Conservation (phyloP, 2,113 vertebrate species). For the Oriolus oriolus region DNA sequence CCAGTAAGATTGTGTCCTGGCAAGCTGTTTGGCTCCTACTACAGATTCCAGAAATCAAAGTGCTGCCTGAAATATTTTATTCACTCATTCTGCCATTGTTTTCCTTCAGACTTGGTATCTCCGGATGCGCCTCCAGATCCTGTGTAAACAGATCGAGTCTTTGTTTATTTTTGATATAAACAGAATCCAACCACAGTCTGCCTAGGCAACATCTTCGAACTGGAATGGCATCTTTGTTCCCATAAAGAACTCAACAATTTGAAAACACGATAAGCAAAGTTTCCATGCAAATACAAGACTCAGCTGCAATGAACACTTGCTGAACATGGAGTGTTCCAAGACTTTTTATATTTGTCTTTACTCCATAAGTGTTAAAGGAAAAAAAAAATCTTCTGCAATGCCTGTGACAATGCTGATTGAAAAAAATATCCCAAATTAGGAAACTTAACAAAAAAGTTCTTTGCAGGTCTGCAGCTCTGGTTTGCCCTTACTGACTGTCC, state of each 20-base stretch:
- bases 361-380: not conserved
- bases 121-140: not conserved
- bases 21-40: not conserved
- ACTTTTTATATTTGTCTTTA: not conserved
- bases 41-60: not conserved
- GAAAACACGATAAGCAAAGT: not conserved
- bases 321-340: not conserved
- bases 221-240: not conserved
- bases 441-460: not conserved
- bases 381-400: not conserved
- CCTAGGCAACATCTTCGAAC: not conserved
- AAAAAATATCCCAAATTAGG: not conserved
- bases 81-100: not conserved
- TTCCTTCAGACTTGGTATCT: not conserved
- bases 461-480: not conserved
- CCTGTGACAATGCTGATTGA: not conserved
- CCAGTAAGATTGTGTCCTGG: not conserved
- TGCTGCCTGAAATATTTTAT: not conserved
- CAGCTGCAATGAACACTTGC: not conserved
- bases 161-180: constrained; percentile 16
- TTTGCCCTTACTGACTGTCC: not conserved
- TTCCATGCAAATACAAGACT: not conserved
- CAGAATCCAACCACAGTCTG: not conserved
- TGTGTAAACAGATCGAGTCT: not conserved
- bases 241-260: not conserved